Evolutionary conservation across 1,140 invertebrate genomes (phyloP), one percentile per base, ranked within the genome.

Genomic region (Drosophila triauraria): DNA sequence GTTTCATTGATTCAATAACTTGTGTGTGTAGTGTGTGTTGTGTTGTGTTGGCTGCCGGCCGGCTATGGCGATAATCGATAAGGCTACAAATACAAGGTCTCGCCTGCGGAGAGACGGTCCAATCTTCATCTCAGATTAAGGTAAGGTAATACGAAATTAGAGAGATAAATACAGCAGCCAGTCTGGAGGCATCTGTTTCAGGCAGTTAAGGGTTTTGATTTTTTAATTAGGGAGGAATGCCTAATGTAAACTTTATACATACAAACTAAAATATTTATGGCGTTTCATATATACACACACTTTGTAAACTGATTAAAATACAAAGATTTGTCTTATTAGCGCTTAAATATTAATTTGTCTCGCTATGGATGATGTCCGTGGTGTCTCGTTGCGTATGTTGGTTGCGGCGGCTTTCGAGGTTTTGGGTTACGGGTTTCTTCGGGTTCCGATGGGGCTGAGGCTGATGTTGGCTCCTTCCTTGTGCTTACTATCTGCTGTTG

Each of bases 201-300:
- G 72, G 47, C 35, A 82, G 53, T 48, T 35, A 9, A 20, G 46
- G 42, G 30, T 32, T 27, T 69, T 50, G 17, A 81, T 57, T 50
- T 76, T 44, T 69, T 82, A 56, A 56, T 77, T 60, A 77, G 69
- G 79, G 8, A 70, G 78, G 85, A 87, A 88, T 84, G 84, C 74
- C 84, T 88, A 84, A 80, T 75, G 44, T 71, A 72, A 75, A 75
- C 80, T 84, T 90, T 90, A 81, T 87, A 81, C 85, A 88, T 83
- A 87, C 61, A 80, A 88, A 90, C 85, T 87, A 87, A 78, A 75
- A 75, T 80, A 72, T 87, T 90, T 57, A 78, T 87, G 74, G 85
- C 85, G 74, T 80, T 87, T 78, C 77, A 75, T 88, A 83, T 87
- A 83, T 88, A 87, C 80, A 87, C 65, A 70, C 64, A 71, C 75